A percentile compares a stretch with the other conserved stretches of the same genome.
phyloP scores from a whole-genome alignment of 1,140 invertebrate genomes.

The Apocrypta bakeri region DNA sequence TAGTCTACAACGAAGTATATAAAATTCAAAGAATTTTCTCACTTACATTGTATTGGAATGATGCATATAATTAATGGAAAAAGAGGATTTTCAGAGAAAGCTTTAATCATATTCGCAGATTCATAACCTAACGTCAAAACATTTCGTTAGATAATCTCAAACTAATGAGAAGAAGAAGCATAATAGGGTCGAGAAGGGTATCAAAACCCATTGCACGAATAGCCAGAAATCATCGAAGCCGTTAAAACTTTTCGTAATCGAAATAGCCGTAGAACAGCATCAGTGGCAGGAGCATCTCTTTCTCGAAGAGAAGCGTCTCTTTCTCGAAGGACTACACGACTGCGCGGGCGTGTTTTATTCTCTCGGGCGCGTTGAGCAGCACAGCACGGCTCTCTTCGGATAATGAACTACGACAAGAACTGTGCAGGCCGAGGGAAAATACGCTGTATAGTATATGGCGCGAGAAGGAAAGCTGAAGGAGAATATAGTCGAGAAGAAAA shows the following conservation, averaged over 20 bases:
- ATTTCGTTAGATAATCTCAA: neutral
- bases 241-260: slow-evolving; percentile 23
- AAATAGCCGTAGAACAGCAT: too few species aligned
- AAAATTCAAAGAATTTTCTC: neutral
- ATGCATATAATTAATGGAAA: neutral
- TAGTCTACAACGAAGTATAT: neutral
- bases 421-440: slow-evolving; percentile 17
- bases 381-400: neutral
- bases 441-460: neutral
- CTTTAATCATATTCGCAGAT: neutral
- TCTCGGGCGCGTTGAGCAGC: neutral
- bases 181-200: slow-evolving; percentile 9
- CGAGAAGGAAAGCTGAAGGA: slow-evolving; percentile 44
- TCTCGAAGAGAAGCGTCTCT: neutral
- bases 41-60: too few species aligned
- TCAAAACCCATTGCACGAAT: neutral
- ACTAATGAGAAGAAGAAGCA: neutral
- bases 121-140: neutral
- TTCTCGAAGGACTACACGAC: too few species aligned
- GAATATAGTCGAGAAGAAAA: slow-evolving; percentile 24
- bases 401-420: slow-evolving; percentile 21
- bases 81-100: neutral
- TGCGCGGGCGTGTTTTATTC: slow-evolving; percentile 19
- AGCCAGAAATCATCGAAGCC: slow-evolving; percentile 4
- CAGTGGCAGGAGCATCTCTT: neutral